These are phyloP conservation scores for Ibycter americanus DNA, from an alignment of 2,797 vertebrate genomes.

Conservation along the genomic window DNA sequence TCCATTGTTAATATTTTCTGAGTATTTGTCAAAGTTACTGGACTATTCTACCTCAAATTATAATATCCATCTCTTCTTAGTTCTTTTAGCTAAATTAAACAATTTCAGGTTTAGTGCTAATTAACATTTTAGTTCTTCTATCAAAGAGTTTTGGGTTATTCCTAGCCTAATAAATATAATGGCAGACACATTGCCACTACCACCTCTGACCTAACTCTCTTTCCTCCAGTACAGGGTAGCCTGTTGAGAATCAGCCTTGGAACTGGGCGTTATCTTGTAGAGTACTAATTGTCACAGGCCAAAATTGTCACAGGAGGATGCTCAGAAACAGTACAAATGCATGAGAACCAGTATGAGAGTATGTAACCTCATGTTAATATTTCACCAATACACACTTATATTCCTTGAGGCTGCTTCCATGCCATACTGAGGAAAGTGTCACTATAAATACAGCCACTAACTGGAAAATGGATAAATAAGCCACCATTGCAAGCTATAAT, in stretches of 20 bases:
- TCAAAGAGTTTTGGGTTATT: background rate
- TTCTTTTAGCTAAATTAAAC: background rate
- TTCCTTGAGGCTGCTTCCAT: background rate
- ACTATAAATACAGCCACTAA: background rate
- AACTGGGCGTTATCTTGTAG: background rate
- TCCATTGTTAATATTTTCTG: background rate
- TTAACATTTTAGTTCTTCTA: background rate
- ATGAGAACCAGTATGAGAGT: background rate
- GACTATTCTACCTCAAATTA: background rate
- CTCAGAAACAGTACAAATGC: background rate
- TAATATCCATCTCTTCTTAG: background rate
- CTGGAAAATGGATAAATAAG: background rate
- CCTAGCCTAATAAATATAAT: background rate
- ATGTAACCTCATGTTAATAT: background rate
- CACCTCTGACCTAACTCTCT: background rate
- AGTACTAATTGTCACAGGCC: background rate
- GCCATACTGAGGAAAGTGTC: background rate
- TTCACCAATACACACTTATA: background rate
- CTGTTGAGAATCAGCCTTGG: fast-evolving
- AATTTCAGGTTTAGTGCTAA: background rate
- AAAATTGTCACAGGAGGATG: background rate
- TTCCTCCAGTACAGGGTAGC: background rate
- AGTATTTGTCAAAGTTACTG: background rate
- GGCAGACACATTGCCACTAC: background rate
- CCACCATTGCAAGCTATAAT: fast-evolving